A percentile compares a stretch with the other conserved stretches of the same genome.
Conservation (phyloP, 2,888 invertebrate species). For the Piscicola geometra region DNA sequence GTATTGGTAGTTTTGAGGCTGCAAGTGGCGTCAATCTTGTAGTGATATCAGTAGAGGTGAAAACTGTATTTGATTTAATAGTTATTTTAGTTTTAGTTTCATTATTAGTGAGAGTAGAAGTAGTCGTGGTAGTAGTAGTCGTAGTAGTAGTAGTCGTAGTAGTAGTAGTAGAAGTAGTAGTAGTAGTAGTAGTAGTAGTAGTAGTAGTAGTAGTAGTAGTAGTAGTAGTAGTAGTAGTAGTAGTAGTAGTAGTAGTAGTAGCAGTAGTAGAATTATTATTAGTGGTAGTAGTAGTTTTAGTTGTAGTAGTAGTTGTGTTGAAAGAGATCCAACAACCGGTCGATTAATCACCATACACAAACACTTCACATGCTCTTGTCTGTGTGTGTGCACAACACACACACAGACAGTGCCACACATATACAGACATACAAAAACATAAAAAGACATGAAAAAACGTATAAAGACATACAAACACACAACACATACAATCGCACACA, state of each 20-base stretch:
- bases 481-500: no score
- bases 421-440: no score
- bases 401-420: background rate
- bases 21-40: no score
- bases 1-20: no score
- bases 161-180: conserved; percentile 28
- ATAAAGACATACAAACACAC: no score
- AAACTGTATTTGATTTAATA: no score
- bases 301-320: background rate
- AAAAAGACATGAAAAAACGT: no score
- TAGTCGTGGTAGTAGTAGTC: background rate
- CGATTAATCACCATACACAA: no score
- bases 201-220: conserved; percentile 30
- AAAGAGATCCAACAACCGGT: no score
- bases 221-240: conserved; percentile 26
- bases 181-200: conserved; percentile 30
- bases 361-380: background rate
- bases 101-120: conserved; percentile 27
- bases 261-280: background rate
- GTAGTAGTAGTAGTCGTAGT: conserved; percentile 4
- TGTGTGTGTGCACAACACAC: background rate
- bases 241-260: conserved; percentile 29
- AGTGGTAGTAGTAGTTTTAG: no score
- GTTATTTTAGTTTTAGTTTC: conserved; percentile 3
- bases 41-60: no score